Conservation (phyloP, 2,797 vertebrate species). For the Sebastes melanostomus region DNA sequence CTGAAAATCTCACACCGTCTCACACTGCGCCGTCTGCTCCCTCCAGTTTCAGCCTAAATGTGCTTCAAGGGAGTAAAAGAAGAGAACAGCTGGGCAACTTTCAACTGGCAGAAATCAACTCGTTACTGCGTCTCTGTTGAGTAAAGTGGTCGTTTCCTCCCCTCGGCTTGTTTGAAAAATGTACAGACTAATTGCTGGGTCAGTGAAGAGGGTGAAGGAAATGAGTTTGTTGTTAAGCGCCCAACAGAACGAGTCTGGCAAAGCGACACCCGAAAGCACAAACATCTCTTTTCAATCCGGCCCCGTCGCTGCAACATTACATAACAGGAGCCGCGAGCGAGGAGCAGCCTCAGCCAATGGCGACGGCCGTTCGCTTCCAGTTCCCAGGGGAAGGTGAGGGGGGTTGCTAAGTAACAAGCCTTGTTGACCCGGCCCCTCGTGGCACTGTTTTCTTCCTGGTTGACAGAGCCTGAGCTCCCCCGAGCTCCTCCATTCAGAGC, state of each 20-base stretch:
- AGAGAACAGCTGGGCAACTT: slow-evolving; percentile 23
- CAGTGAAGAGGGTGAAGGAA: not conserved
- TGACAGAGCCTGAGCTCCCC: slow-evolving; percentile 56
- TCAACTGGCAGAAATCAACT: slow-evolving; percentile 21
- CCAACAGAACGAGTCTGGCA: not conserved
- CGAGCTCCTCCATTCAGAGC: slow-evolving; percentile 56
- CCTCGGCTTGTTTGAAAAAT: not conserved
- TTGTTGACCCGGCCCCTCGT: slow-evolving; percentile 77
- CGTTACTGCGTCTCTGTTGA: not conserved
- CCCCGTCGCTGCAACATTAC: slow-evolving; percentile 54
- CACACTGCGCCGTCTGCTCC: not conserved
- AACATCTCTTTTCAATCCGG: slow-evolving; percentile 37
- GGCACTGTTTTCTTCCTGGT: slow-evolving; percentile 69
- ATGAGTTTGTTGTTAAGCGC: not conserved
- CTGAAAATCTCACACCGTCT: slow-evolving; percentile 33
- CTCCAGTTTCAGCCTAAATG: not conserved
- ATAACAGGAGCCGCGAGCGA: slow-evolving; percentile 55
- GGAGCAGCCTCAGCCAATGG: slow-evolving; percentile 52
- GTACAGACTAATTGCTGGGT: slow-evolving; percentile 37
- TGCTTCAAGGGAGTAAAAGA: not conserved
- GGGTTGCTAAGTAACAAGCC: slow-evolving; percentile 78
- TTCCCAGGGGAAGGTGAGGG: slow-evolving; percentile 61
- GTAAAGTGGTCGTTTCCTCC: slow-evolving; percentile 32
- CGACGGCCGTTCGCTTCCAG: slow-evolving; percentile 16
- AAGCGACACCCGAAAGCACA: slow-evolving; percentile 2